Conservation (phyloP, 2,888 invertebrate genomes). For the Campopleginae sp. region DNA sequence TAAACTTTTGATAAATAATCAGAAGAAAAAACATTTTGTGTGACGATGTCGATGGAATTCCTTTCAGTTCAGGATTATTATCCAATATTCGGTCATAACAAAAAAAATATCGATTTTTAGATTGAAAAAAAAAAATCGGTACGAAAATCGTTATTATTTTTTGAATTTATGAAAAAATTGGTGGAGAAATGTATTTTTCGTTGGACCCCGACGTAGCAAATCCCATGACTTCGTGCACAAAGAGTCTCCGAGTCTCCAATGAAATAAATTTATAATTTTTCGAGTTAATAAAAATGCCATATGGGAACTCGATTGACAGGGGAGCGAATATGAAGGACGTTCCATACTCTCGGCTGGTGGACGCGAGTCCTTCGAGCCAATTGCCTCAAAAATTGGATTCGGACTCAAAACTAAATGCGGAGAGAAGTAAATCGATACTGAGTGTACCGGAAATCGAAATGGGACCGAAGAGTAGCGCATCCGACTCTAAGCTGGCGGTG, state of each 20-base stretch:
- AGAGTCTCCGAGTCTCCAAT: conserved; percentile 20
- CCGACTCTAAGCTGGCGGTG: conserved; percentile 93
- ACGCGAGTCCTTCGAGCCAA: conserved; percentile 86
- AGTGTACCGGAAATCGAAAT: conserved; percentile 85
- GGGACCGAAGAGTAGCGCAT: conserved; percentile 92
- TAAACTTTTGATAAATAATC: too few relatives aligned
- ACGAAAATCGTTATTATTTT: too few relatives aligned
- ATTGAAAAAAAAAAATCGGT: too few relatives aligned
- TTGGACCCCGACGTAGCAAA: too few relatives aligned
- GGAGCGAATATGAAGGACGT: conserved; percentile 87
- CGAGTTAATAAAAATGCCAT: neutral
- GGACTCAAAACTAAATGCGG: conserved; percentile 89
- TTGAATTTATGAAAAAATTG: too few relatives aligned
- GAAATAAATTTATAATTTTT: neutral
- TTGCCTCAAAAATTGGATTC: conserved; percentile 89
- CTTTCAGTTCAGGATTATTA: too few relatives aligned
- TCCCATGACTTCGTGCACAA: too few relatives aligned
- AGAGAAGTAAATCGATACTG: conserved; percentile 84
- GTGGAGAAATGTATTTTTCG: too few relatives aligned
- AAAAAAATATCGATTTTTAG: too few relatives aligned
- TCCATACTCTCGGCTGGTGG: conserved; percentile 92
- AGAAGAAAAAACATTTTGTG: neutral
- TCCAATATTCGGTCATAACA: too few relatives aligned
- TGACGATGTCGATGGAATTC: too few relatives aligned
- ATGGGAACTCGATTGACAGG: conserved; percentile 63